A percentile compares a stretch with the other conserved stretches of the same genome.
Conservation (phyloP, 2,113 vertebrate genomes). For the Psettodes erumei region DNA sequence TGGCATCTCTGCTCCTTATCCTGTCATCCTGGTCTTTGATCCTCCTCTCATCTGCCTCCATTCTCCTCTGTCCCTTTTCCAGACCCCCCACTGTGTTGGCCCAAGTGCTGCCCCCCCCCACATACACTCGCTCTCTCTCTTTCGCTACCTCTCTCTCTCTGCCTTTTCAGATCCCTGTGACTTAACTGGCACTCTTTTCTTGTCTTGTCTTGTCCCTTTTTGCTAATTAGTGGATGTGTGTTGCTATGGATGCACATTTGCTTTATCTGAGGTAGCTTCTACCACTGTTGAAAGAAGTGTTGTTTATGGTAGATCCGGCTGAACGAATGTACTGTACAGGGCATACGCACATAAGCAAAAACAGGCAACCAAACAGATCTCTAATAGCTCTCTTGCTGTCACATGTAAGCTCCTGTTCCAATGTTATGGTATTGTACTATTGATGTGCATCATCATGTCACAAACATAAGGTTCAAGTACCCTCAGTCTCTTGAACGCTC, state of each 20-base stretch:
- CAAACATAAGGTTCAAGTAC: constrained; percentile 3
- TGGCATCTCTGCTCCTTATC: constrained; percentile 44
- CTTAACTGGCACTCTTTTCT: not conserved
- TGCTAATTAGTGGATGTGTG: not conserved
- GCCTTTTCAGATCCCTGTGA: constrained; percentile 19
- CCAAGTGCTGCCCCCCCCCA: constrained; percentile 37
- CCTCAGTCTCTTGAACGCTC: not conserved
- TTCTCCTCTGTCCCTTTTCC: constrained; percentile 59
- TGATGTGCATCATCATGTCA: not conserved
- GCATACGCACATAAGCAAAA: not conserved
- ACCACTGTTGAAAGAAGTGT: not conserved
- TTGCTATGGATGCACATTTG: not conserved
- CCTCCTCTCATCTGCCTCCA: constrained; percentile 65
- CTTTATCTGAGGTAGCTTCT: not conserved
- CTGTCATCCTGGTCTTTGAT: constrained; percentile 70
- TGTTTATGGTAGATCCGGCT: not conserved
- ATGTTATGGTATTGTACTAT: too few relatives aligned
- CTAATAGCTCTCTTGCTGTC: constrained; percentile 16
- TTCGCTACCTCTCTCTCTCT: not conserved
- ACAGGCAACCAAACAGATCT: not conserved
- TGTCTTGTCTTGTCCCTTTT: constrained; percentile 5
- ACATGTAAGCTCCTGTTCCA: constrained; percentile 4
- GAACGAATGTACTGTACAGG: too few relatives aligned
- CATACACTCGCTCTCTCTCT: constrained; percentile 4
- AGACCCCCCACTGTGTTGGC: constrained; percentile 68